These are phyloP conservation scores for Cairina moschata DNA, from an alignment of 2,113 vertebrate species.

Conservation along the genomic window DNA sequence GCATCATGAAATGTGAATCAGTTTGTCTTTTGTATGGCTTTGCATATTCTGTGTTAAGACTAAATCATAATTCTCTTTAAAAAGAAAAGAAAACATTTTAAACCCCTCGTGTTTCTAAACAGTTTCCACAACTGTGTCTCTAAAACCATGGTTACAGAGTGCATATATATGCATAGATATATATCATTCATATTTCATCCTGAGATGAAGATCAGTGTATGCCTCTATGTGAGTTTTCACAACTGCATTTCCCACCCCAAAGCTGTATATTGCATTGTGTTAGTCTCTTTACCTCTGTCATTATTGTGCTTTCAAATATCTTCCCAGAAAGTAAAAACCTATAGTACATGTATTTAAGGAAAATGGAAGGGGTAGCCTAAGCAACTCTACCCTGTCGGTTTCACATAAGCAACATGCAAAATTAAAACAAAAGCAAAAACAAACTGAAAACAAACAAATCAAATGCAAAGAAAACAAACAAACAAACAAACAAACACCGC, in stretches of 20 bases:
- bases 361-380: neutral
- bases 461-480: neutral
- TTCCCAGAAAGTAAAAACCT: neutral
- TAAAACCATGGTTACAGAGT: neutral
- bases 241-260: neutral
- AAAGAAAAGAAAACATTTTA: neutral
- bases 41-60: neutral
- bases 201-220: neutral
- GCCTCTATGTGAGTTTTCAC: neutral
- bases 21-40: neutral
- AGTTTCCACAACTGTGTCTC: neutral
- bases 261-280: neutral
- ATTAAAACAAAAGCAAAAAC: neutral
- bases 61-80: neutral
- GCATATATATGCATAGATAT: neutral
- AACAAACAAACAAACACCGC: neutral
- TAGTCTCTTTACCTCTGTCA: neutral
- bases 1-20: neutral
- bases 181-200: neutral
- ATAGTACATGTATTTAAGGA: neutral
- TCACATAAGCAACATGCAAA: neutral
- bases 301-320: neutral
- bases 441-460: neutral
- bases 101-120: neutral
- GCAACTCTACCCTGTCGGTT: rapidly evolving